Base-by-base conservation (phyloP, 2,113 vertebrate genomes). In the Rhinolophus ferrumequinum region DNA sequence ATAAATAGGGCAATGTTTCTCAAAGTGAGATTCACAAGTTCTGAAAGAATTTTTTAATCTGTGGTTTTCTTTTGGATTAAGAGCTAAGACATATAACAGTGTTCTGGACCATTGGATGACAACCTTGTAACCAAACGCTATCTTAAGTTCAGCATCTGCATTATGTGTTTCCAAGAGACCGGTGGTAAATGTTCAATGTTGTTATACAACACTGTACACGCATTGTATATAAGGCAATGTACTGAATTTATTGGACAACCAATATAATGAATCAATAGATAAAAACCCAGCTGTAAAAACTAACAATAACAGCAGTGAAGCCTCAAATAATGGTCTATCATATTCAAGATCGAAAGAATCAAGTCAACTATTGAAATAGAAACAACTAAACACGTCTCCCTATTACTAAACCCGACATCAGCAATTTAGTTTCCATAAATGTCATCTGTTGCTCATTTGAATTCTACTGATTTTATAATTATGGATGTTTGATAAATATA, bases 1-100 rank as follows among this genome's bases (percentile, higher is more conserved):
- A 77, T 83, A 70, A 58, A 2, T 9, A 72, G 30, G 24, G 62
- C 47, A 73, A 28, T 64, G 8, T 67, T 96, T 95, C 79, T 86
- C 54, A 92, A 95, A 83, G 28, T 88, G 28, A 92, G 33, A 66
- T 52, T 67, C 26, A 52, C 38, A 79, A 33, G 8, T 92, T 96
- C 47, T 67, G n/a, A 90, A 72, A 72, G n/a, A 52, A 47, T 38
- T 85, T 93, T 94, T 50, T 35, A 87, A 88, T 60, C 77, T 52
- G 64, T 21, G 38, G 4, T 41, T 97, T 97, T 72, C 58, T 12
- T 94, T 84, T 94, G 77, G 66, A 81, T 79, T 62, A 66, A 13
- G 69, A 85, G 52, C 54, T 83, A 95, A 96, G 87, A 28, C 90
- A 77, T 67, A 16, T 28, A 66, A 92, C 72, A 86, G 69, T 16